A percentile compares a stretch with the other conserved stretches of the same genome.
phyloP scores from a whole-genome alignment of 2,113 vertebrate genomes.

The Thinocorus orbignyianus region DNA sequence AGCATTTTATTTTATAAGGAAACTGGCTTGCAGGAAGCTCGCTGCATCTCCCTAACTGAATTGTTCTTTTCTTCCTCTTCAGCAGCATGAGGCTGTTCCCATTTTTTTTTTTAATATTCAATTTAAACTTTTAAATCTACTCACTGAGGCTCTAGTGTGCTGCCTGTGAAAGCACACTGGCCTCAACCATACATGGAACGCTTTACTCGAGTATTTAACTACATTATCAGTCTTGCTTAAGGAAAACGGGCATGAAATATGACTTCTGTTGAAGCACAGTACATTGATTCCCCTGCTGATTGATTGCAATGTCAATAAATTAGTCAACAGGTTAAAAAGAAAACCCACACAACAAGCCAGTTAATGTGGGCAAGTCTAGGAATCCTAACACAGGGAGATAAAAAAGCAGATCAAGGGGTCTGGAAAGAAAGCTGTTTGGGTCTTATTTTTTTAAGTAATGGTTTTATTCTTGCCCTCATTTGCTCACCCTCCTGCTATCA shows the following conservation, averaged over 20 bases:
- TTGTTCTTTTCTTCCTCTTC: background rate
- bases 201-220: background rate
- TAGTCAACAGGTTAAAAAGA: background rate
- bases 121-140: background rate
- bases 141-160: background rate
- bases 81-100: background rate
- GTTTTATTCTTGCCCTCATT: background rate
- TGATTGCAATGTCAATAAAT: background rate
- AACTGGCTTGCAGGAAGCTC: background rate
- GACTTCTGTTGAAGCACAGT: background rate
- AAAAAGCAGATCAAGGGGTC: background rate
- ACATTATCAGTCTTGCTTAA: background rate
- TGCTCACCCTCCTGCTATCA: background rate
- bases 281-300: background rate
- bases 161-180: background rate
- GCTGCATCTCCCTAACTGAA: background rate
- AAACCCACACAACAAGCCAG: background rate
- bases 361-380: background rate
- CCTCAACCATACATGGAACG: background rate
- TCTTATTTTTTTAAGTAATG: background rate
- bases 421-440: background rate
- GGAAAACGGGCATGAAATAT: background rate
- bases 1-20: background rate
- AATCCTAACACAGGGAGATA: background rate
- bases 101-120: background rate